A percentile compares a stretch with the other conserved stretches of the same genome.
These are phyloP conservation scores for Pagetopsis macropterus DNA, from an alignment of 2,797 vertebrate species.

Conservation along the genomic window DNA sequence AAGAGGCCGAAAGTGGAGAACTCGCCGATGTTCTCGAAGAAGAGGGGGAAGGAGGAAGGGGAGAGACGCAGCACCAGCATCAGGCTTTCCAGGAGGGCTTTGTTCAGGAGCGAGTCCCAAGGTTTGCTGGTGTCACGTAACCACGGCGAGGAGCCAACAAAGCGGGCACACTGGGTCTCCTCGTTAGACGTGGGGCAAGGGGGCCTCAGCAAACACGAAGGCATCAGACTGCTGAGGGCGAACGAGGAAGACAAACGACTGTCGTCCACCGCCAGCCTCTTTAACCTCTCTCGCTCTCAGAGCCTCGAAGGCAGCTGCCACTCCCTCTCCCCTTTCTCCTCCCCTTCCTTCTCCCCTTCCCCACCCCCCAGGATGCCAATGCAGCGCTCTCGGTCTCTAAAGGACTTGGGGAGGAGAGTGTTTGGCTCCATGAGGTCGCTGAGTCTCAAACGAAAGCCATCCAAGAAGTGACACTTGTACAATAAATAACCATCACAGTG, in stretches of 20 bases:
- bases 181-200: conserved; percentile 84
- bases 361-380: conserved; percentile 75
- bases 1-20: conserved; percentile 72
- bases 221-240: conserved; percentile 61
- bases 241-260: conserved; percentile 79
- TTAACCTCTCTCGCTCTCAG: conserved; percentile 83
- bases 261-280: conserved; percentile 84
- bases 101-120: conserved; percentile 86
- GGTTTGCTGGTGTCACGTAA: conserved; percentile 79
- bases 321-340: conserved; percentile 82
- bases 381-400: conserved; percentile 85
- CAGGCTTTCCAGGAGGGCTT: conserved; percentile 79
- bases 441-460: conserved; percentile 82
- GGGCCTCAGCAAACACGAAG: conserved; percentile 60
- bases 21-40: conserved; percentile 74
- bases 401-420: conserved; percentile 85
- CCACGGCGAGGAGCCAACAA: conserved; percentile 65
- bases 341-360: conserved; percentile 84
- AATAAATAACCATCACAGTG: conserved; percentile 31
- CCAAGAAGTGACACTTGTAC: conserved; percentile 80
- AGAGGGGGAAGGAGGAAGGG: conserved; percentile 74
- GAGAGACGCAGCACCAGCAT: conserved; percentile 81
- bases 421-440: conserved; percentile 87
- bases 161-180: conserved; percentile 83
- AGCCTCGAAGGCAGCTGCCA: conserved; percentile 84